These are phyloP conservation scores for Dreissena rostriformis DNA, from an alignment of 1,140 invertebrate genomes.

Conservation along the genomic window DNA sequence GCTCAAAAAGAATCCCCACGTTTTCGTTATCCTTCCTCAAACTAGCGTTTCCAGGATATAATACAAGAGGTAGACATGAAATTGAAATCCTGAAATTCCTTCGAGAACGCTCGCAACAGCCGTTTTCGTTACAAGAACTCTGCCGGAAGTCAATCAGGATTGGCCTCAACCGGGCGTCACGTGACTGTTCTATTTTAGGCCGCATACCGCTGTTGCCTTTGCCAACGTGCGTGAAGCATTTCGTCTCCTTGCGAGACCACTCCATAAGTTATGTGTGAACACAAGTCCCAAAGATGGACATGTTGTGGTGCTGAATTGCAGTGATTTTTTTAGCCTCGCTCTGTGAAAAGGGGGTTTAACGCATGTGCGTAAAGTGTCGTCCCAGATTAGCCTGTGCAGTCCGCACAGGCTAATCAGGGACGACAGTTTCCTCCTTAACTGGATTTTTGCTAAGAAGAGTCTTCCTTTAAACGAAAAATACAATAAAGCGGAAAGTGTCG, in stretches of 20 bases:
- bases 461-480: too few relatives aligned
- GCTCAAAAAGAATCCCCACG: slow-evolving; percentile 72
- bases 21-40: slow-evolving; percentile 71
- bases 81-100: slow-evolving; percentile 69
- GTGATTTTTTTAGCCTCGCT: neutral
- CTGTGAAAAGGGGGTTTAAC: too few relatives aligned
- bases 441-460: too few relatives aligned
- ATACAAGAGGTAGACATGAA: slow-evolving; percentile 59
- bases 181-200: slow-evolving; percentile 68
- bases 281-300: too few relatives aligned
- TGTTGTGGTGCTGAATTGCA: too few relatives aligned
- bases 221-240: slow-evolving; percentile 64
- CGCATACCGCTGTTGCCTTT: slow-evolving; percentile 66
- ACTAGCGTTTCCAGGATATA: slow-evolving; percentile 64
- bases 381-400: too few relatives aligned
- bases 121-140: slow-evolving; percentile 64
- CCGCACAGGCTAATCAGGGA: too few relatives aligned
- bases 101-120: slow-evolving; percentile 57
- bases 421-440: too few relatives aligned
- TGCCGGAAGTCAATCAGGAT: slow-evolving; percentile 67
- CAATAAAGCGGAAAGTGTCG: too few relatives aligned
- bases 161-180: slow-evolving; percentile 64
- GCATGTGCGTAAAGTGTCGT: too few relatives aligned
- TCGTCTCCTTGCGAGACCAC: slow-evolving; percentile 64
- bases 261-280: slow-evolving; percentile 36